Evolutionary conservation across 2,888 invertebrate genomes (phyloP).

Genomic region (Taphrorychus bicolor): DNA sequence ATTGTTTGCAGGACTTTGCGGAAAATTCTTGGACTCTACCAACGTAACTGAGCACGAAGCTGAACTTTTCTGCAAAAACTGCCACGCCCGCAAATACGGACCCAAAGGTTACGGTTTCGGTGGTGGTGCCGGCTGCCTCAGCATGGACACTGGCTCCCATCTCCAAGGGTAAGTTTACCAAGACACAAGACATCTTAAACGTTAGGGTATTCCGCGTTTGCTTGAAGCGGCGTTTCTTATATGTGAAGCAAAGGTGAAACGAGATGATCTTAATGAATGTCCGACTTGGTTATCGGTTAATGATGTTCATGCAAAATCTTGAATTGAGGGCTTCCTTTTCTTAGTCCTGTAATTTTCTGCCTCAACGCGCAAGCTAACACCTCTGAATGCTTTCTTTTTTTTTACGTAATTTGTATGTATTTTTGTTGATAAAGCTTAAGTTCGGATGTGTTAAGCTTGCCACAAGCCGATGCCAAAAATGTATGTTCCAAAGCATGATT

Average conservation of each 20-base stretch:
- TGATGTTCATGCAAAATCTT: slow-evolving; percentile 26
- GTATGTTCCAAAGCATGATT: slow-evolving; percentile 53
- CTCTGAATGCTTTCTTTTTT: slow-evolving; percentile 46
- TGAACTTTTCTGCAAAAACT: slow-evolving; percentile 95
- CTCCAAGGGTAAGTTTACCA: slow-evolving; percentile 77
- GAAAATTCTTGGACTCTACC: slow-evolving; percentile 97
- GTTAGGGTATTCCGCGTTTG: too few relatives aligned
- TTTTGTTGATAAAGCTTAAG: too few relatives aligned
- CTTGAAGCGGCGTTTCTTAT: too few relatives aligned
- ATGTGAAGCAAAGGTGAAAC: too few relatives aligned
- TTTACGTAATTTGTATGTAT: slow-evolving; percentile 2
- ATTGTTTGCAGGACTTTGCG: slow-evolving; percentile 80
- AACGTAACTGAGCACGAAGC: slow-evolving; percentile 98
- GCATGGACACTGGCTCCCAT: slow-evolving; percentile 94
- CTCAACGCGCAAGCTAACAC: slow-evolving; percentile 50
- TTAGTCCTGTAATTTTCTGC: slow-evolving; percentile 48
- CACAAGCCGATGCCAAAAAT: slow-evolving; percentile 52
- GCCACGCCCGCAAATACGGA: slow-evolving; percentile 98
- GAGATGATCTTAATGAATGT: too few relatives aligned
- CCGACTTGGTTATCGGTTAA: slow-evolving; percentile 47
- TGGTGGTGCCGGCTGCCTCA: slow-evolving; percentile 95
- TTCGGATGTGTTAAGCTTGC: slow-evolving; percentile 46
- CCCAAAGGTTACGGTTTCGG: slow-evolving; percentile 75
- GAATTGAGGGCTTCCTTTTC: slow-evolving; percentile 61
- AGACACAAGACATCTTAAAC: not conserved